Evolutionary conservation across 2,888 invertebrate genomes (phyloP).

Genomic region (Melipona beecheii): DNA sequence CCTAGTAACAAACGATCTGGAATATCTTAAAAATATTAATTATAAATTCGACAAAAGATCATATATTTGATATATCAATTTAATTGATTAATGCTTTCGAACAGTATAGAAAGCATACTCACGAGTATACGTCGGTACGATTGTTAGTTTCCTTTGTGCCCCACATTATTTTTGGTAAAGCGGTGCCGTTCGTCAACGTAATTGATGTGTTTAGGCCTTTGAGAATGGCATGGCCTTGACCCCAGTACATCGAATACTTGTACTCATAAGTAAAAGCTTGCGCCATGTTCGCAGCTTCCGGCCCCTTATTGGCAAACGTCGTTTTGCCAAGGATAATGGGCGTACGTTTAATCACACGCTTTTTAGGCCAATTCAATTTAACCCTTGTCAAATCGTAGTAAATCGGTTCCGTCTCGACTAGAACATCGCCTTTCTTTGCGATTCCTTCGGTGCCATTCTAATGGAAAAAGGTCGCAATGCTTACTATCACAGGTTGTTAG

Average conservation of each 20-base stretch:
- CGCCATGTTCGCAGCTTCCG: constrained; percentile 87
- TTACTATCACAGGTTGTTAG: background rate
- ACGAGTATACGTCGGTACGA: constrained; percentile 85
- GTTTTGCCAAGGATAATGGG: constrained; percentile 81
- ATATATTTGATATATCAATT: background rate
- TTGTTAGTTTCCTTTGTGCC: constrained; percentile 86
- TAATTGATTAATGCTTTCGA: background rate
- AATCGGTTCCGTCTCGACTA: constrained; percentile 92
- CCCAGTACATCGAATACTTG: constrained; percentile 91
- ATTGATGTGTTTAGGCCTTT: constrained; percentile 89
- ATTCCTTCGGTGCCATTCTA: constrained; percentile 75
- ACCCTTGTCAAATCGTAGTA: constrained; percentile 90
- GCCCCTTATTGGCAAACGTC: constrained; percentile 85
- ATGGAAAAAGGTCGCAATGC: background rate
- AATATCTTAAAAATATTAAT: background rate
- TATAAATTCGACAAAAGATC: background rate
- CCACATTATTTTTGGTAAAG: constrained; percentile 89
- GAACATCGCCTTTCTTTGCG: constrained; percentile 87
- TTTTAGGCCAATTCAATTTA: constrained; percentile 86
- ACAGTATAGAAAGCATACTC: constrained; percentile 64
- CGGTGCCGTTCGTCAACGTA: constrained; percentile 86
- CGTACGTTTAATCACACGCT: constrained; percentile 84
- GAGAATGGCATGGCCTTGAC: constrained; percentile 90
- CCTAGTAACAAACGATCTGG: background rate
- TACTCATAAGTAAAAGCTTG: constrained; percentile 90